Evolutionary conservation across 2,888 invertebrate species (phyloP).

Genomic region (Euphydryas editha): DNA sequence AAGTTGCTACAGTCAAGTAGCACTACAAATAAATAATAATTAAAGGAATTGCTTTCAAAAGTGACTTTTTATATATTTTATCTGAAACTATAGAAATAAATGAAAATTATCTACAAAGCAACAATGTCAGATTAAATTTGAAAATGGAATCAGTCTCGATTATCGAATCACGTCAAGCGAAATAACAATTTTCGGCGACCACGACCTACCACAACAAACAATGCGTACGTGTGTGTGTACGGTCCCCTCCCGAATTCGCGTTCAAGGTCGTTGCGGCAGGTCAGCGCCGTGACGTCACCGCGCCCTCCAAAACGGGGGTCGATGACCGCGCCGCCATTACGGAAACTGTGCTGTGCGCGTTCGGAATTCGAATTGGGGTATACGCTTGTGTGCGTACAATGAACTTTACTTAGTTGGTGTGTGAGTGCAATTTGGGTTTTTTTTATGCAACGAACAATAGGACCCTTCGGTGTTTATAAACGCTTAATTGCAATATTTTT

Average conservation of each 20-base stretch:
- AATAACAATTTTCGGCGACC: constrained; percentile 21
- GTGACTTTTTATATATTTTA: too few relatives aligned
- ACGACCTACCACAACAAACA: constrained; percentile 34
- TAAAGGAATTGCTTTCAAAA: too few relatives aligned
- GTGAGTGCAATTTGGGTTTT: constrained; percentile 56
- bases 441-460: constrained; percentile 42
- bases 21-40: too few relatives aligned
- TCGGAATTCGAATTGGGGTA: constrained; percentile 80
- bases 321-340: constrained; percentile 74
- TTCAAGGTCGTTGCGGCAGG: constrained; percentile 80
- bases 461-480: constrained; percentile 42
- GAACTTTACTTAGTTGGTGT: constrained; percentile 58
- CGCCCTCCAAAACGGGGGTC: constrained; percentile 80
- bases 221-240: constrained; percentile 24
- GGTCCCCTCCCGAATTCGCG: constrained; percentile 44
- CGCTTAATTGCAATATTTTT: constrained; percentile 41
- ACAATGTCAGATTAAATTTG: not conserved
- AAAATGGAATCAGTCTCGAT: constrained; percentile 3
- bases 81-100: too few relatives aligned
- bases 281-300: constrained; percentile 77
- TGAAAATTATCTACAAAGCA: not conserved
- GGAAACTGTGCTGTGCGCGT: constrained; percentile 80
- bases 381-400: constrained; percentile 23
- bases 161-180: not conserved
- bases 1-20: too few relatives aligned